Conservation (phyloP, 2,113 vertebrate species). For the Hylia prasina region DNA sequence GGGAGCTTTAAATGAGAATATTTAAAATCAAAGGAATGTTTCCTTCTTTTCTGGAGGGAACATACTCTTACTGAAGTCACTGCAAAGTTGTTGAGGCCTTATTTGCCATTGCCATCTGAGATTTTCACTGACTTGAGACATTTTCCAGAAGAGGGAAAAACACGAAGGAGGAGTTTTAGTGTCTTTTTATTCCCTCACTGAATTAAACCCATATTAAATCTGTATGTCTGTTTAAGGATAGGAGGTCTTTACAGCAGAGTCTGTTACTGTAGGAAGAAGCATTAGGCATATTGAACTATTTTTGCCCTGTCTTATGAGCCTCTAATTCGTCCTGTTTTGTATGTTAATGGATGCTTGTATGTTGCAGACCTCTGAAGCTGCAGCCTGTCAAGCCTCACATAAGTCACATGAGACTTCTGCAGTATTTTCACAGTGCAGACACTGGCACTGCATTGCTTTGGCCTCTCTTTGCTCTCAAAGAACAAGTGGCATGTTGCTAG, state of each 20-base stretch:
- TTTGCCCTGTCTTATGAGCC: not conserved
- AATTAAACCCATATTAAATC: not conserved
- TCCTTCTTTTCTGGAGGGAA: not conserved
- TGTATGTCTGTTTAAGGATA: not conserved
- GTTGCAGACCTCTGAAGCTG: not conserved
- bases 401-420: not conserved
- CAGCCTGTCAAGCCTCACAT: not conserved
- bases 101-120: not conserved
- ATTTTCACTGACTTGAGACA: not conserved
- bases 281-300: not conserved
- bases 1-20: constrained; percentile 25
- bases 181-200: not conserved
- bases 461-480: not conserved
- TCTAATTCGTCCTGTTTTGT: not conserved
- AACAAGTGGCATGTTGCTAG: not conserved
- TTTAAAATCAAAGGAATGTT: constrained; percentile 34
- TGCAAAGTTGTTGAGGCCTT: not conserved
- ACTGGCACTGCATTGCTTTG: not conserved
- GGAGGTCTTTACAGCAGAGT: not conserved
- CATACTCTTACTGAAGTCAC: not conserved
- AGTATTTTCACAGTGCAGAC: not conserved
- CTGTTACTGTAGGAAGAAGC: not conserved
- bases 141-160: not conserved
- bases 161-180: not conserved
- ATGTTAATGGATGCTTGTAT: not conserved